Base-by-base conservation (phyloP, 2,113 vertebrate genomes). In the Malurus cyaneus region DNA sequence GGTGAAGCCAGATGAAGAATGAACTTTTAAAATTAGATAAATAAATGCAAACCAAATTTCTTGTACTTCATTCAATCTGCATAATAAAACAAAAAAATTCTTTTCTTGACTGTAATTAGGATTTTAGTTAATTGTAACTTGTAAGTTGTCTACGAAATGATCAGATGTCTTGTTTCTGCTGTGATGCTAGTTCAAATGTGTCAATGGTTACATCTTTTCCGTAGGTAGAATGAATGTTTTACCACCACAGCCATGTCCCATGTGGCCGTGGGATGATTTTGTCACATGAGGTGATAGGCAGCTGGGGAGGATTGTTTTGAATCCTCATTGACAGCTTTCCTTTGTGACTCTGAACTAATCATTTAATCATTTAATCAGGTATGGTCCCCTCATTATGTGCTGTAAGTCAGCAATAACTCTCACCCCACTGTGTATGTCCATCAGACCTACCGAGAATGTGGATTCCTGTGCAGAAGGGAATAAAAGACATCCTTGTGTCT, bases 381-480 rank as follows among this genome's bases (percentile, higher is more conserved):
- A 6, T 4, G 9, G 4, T 19, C 24, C 6, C 18, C 10, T 1
- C 1, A 19, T 5, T 36, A 3, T 29, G 17, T 73, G 18, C 24
- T 54, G 0, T 26, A 66, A 73, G 52, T 64, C 59, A 84, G 47
- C 21, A 49, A 29, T 12, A 36, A 12, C 42, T 53, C 36, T 74
- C 20, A 44, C 18, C 52, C 54, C 20, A 17, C 28, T 32, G 20
- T 3, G 3, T 26, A 6, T n/a, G 23, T n/a, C 52, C 14, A 6
- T 36, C 49, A 84, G 28, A 42, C 12, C 52, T 49, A 9, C 36
- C 19, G 28, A 76, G 53, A 64, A 16, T 13, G 5, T 7, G 31
- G 12, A 49, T 36, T 72, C 18, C 32, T 66, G 4, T 5, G 18
- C 16, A 57, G 59, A 69, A 72, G 25, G 14, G 21, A 74, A 29